These are phyloP conservation scores for Neomonachus schauinslandi DNA, from an alignment of 2,113 vertebrate genomes.

Conservation along the genomic window DNA sequence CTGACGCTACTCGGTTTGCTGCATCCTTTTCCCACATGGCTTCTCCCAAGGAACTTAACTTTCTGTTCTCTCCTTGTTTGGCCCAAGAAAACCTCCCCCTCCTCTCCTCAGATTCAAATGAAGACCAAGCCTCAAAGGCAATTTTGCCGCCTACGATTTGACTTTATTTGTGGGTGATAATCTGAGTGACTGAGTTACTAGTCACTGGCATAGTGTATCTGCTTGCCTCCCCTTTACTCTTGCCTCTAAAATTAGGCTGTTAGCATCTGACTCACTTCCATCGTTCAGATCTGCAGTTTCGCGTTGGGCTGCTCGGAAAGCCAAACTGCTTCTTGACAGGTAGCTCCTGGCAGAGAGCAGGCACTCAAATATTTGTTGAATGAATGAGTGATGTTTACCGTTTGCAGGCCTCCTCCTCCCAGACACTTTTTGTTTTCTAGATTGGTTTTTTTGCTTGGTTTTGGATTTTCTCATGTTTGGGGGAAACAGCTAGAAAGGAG, in stretches of 20 bases:
- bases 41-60: neutral
- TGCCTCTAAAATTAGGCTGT: slow-evolving; percentile 59
- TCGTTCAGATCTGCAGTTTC: neutral
- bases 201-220: slow-evolving; percentile 27
- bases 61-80: slow-evolving; percentile 13
- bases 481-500: neutral
- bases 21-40: neutral
- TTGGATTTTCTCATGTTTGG: neutral
- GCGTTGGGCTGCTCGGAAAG: neutral
- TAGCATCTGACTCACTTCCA: slow-evolving; percentile 58
- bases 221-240: slow-evolving; percentile 37
- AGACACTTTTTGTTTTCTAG: neutral
- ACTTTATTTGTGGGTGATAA: slow-evolving; percentile 19
- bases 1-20: neutral
- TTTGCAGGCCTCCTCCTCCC: neutral
- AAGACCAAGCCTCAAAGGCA: neutral
- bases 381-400: neutral
- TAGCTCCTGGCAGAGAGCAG: neutral
- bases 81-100: neutral
- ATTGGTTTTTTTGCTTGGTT: neutral
- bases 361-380: neutral
- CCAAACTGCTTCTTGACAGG: neutral
- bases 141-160: neutral
- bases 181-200: slow-evolving; percentile 39
- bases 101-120: neutral